These are phyloP conservation scores for Gymnopithys bicolor DNA, from an alignment of 2,797 vertebrate species.

Conservation along the genomic window DNA sequence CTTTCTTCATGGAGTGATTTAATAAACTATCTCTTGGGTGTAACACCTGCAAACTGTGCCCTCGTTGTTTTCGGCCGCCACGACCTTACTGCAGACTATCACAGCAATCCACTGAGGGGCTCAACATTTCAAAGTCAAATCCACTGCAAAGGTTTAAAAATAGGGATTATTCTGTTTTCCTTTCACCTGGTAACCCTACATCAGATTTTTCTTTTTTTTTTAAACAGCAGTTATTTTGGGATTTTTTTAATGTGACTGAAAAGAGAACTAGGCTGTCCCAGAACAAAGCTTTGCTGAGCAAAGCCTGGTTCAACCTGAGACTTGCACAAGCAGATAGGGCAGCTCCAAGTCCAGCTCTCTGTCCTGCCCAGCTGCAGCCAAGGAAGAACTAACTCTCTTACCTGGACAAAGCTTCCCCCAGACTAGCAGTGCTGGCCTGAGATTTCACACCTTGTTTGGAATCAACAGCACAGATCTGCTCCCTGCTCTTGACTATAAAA, in stretches of 20 bases:
- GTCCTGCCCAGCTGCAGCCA: no score
- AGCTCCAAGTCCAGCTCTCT: neutral
- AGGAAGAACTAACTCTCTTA: neutral
- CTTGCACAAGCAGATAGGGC: neutral
- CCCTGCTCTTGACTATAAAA: neutral
- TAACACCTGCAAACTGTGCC: no score
- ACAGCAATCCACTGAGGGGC: neutral
- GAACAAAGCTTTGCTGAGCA: neutral
- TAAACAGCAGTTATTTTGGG: neutral
- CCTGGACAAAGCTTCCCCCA: no score
- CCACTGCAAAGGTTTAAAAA: neutral
- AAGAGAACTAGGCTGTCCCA: neutral
- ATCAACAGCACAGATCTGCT: neutral
- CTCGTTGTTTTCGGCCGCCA: no score
- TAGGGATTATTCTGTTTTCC: neutral
- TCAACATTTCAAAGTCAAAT: neutral
- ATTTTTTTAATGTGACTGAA: rapidly evolving
- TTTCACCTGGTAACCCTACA: neutral
- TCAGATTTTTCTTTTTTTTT: neutral
- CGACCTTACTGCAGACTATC: no score
- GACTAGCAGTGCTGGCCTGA: neutral
- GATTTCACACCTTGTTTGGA: neutral
- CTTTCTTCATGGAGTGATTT: no score
- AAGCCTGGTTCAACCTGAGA: neutral
- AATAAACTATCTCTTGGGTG: no score